Evolutionary conservation across 1,140 invertebrate genomes (phyloP), one percentile per base, ranked within the genome.

Genomic region (Chionoecetes opilio): DNA sequence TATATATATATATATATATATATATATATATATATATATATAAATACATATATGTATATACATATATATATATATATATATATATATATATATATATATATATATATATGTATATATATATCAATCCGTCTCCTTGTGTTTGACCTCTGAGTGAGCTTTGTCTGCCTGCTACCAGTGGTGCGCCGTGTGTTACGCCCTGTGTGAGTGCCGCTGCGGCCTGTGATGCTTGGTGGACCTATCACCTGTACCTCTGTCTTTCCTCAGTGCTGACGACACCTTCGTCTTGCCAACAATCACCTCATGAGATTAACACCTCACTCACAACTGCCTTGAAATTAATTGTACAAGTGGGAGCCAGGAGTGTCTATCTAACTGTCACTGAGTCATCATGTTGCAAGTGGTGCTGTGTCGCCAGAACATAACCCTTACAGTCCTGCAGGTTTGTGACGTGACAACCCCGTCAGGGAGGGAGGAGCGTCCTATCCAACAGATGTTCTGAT

Each of bases 271-370:
- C 46, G 63, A 91, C 63, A 91, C 89, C 75, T 63, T 34, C 63
- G 46, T 75, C 46, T 75, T 91, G 26, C 63, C 31, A 53, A 90
- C 88, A 75, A 91, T 34, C 41, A 91, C 89, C 89, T 91, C 89
- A 91, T 75, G 89, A 91, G 46, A 75, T 14, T 75, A 75, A 75
- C 46, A 32, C 46, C 89, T 91, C 89, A 91, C 46, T 75, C 34
- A 91, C 75, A 17, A 29, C 46, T 63, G 46, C 89, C 46, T 91
- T 91, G 35, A 34, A 91, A 91, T 34, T 34, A 75, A 34, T 91
- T 91, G 89, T 91, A 35, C 46, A 91, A 91, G 89, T 91, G 89
- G 89, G 89, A 91, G 89, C 89, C 89, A 91, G 89, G 89, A 91
- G 89, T 91, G 38, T 53, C 31, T 75, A 75, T 75, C 11, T 26